phyloP scores from a whole-genome alignment of 2,113 vertebrate species.

The Hemichromis elongatus region DNA sequence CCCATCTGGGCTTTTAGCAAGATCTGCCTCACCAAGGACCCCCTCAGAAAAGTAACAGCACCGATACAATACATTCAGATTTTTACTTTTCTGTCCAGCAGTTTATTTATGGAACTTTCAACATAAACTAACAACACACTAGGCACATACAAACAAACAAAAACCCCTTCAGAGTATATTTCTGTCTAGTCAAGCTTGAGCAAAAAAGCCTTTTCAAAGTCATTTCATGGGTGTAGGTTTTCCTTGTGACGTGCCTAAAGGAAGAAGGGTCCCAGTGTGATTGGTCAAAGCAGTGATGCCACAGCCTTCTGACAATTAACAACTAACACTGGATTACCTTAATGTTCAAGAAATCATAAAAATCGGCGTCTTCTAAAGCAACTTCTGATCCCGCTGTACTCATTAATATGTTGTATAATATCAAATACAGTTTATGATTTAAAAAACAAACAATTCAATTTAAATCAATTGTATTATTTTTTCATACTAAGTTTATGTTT shows the following conservation, averaged over 20 bases:
- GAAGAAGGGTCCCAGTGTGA: background rate
- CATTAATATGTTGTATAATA: background rate
- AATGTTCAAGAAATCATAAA: background rate
- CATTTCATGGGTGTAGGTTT: background rate
- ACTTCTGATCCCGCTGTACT: background rate
- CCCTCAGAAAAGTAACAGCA: slow-evolving; percentile 34
- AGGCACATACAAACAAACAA: background rate
- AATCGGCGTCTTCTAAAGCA: background rate
- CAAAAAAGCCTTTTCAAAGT: background rate
- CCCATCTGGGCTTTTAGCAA: slow-evolving; percentile 28
- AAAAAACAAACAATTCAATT: background rate
- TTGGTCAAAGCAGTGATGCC: background rate
- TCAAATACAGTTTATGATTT: background rate
- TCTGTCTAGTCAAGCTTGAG: background rate
- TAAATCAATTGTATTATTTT: too few species aligned
- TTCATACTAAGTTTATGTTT: too few species aligned
- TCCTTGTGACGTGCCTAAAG: background rate
- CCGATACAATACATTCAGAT: background rate
- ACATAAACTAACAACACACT: background rate
- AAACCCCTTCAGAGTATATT: background rate
- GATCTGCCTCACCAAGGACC: slow-evolving; percentile 16
- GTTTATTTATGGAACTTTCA: background rate
- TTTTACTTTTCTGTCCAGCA: background rate
- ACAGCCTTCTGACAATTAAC: background rate
- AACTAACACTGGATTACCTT: background rate